Base-by-base conservation (phyloP, 1,140 invertebrate species). In the Ericerus pela region DNA sequence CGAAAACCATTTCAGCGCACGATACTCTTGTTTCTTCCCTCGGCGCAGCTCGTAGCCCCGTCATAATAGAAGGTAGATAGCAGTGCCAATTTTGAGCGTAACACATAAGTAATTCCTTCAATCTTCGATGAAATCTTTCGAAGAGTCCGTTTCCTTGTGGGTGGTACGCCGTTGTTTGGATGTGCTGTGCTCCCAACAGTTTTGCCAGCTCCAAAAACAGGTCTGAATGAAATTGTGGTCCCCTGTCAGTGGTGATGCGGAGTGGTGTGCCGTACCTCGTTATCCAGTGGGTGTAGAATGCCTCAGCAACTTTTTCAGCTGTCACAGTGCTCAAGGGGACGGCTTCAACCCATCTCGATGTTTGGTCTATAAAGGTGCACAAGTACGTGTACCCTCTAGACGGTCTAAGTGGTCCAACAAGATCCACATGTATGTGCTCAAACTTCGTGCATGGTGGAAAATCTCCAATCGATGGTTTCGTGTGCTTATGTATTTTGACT, bases 361-460 rank as follows among this genome's bases (percentile, higher is more conserved):
- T 64, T 6, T 64, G 38, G 51, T 68, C 67, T 0, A 70, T 58
- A 41, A 63, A 62, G 1, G 63, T 68, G 2, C 67, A 58, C 4
- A 58, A 60, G 47, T 67, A 68, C 1, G 60, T 56, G 38, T 38
- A 57, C 0, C 58, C 58, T n/a, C 53, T 11, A 0, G 61, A 64
- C 16, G 51, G 33, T 6, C 65, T 62, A 11, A 70, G 54, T 3
- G 63, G 64, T 8, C 65, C 67, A 11, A 72, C 62, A 0, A 77
- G 61, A 60, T 78, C 75, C 0, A 77, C 58, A 59, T 77, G 70
- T 3, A 52, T 16, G 10, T 52, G 28, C 1, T 30, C 28, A n/a
- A 52, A 52, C 8, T 29, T 26, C 2, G 8, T 26, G 3, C 30
- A 26, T 3, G 51, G 51, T 2, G 0, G 0, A 4, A 28, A 52